Conservation (phyloP, 2,888 invertebrate species). For the Clivina fossor region DNA sequence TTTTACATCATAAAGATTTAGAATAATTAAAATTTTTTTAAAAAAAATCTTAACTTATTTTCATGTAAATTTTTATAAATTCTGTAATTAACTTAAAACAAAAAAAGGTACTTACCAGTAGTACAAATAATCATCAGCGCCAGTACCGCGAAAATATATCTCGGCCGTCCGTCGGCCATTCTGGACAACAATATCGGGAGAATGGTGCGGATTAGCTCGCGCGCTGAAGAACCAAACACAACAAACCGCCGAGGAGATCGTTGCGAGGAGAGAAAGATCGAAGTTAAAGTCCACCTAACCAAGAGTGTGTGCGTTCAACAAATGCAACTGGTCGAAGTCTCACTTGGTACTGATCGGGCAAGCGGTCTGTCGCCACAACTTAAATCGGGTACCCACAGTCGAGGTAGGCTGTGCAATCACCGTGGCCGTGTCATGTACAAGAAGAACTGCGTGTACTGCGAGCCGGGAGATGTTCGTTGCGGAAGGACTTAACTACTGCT, state of each 20-base stretch:
- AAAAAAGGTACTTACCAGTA: slow-evolving; percentile 8
- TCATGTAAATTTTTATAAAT: too few relatives aligned
- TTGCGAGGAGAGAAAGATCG: too few relatives aligned
- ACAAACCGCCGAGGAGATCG: too few relatives aligned
- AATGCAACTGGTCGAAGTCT: slow-evolving; percentile 20
- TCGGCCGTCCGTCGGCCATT: slow-evolving; percentile 25
- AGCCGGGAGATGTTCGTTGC: too few relatives aligned
- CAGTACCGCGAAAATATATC: not conserved
- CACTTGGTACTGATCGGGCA: slow-evolving; percentile 16
- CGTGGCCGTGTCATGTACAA: too few relatives aligned
- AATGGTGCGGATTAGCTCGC: too few relatives aligned
- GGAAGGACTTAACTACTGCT: too few relatives aligned
- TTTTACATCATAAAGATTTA: not conserved
- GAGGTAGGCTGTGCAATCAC: too few relatives aligned
- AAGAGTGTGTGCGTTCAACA: slow-evolving; percentile 1
- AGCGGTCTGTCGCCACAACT: slow-evolving; percentile 9
- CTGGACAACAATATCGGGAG: slow-evolving; percentile 1
- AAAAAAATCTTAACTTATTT: not conserved
- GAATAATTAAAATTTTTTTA: not conserved
- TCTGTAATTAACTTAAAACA: too few relatives aligned
- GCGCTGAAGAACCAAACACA: not conserved
- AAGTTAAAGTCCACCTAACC: not conserved
- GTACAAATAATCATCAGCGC: slow-evolving; percentile 2
- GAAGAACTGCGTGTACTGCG: too few relatives aligned
- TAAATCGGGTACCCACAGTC: slow-evolving; percentile 21